Evolutionary conservation across 64 coral and sea anemone species (phyloP).

Genomic region (Dendrophyllia cribrosa): DNA sequence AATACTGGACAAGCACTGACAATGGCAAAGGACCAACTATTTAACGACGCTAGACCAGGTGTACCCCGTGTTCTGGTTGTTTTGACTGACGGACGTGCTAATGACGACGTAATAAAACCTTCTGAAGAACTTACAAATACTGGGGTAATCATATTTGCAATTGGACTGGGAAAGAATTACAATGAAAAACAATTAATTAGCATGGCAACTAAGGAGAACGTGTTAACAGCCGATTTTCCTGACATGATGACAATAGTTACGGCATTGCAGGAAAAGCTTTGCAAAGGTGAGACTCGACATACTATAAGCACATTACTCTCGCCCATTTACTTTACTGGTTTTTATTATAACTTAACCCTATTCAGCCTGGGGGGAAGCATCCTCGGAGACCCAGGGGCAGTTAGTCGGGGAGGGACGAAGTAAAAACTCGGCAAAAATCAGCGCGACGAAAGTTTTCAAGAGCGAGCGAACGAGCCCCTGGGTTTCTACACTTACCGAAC

Average conservation of each 20-base stretch:
- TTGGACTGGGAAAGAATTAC: conserved; percentile 54
- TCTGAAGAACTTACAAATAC: conserved; percentile 22
- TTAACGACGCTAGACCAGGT: conserved; percentile 22
- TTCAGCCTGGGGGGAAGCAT: too few relatives aligned
- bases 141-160: conserved; percentile 34
- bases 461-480: too few relatives aligned
- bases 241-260: background rate
- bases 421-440: too few relatives aligned
- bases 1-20: conserved; percentile 53
- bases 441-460: too few relatives aligned
- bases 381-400: too few relatives aligned
- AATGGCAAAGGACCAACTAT: conserved; percentile 41
- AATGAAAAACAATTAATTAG: conserved; percentile 36
- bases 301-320: background rate
- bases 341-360: too few relatives aligned
- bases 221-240: conserved; percentile 66
- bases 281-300: conserved; percentile 30
- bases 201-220: conserved; percentile 40
- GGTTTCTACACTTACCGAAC: too few relatives aligned
- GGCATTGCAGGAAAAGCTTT: conserved; percentile 25
- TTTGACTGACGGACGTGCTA: conserved; percentile 50
- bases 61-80: conserved; percentile 45
- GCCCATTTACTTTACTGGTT: too few relatives aligned
- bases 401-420: too few relatives aligned
- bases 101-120: conserved; percentile 64